Base-by-base conservation (phyloP, 1,140 invertebrate species). In the Calliphora vicina region DNA sequence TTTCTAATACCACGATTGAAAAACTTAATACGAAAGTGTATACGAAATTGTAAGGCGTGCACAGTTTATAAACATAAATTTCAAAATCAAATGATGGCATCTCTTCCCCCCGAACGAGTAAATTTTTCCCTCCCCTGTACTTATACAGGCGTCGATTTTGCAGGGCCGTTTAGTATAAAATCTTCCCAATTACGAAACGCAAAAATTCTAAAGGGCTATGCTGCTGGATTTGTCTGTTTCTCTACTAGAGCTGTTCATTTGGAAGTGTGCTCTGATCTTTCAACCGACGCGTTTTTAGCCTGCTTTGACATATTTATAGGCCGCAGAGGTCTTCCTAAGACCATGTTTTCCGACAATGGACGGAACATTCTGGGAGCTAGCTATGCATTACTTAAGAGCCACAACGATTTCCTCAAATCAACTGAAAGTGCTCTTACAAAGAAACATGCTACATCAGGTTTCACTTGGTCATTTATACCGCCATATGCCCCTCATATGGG, bases 291-390 rank as follows among this genome's bases (percentile, higher is more conserved):
- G 8, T 78, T 81, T 17, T 26, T 57, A 12, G 80, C 50, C 10
- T 26, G 6, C 12, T 81, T 81, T 20, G 20, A n/a, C 45, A 45
- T 45, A 43, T 81, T 81, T 27, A 45, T 71, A 23, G 61, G 13
- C n/a, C n/a, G 61, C n/a, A 73, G 86, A 20, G 86, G 86, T 0
- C 20, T 73, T 17, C 26, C 72, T 12, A 26, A 27, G 4, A 73
- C 26, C 25, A 26, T 35, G 3, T 73, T 73, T 15, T 73, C 86
- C 0, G 88, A 89, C 73, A 89, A 90, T 83, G 89, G 86, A 0
- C 88, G 87, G 0, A 91, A 90, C 80, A 84, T 91, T 26, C 76
- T 86, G 13, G 89, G 89, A 2, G 86, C 89, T 42, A n/a, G n/a
- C 17, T 25, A 20, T 71, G 13, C 26, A 35, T n/a, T 82, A 9